Evolutionary conservation across 2,888 invertebrate genomes (phyloP).

Genomic region (Heliconius hortense): DNA sequence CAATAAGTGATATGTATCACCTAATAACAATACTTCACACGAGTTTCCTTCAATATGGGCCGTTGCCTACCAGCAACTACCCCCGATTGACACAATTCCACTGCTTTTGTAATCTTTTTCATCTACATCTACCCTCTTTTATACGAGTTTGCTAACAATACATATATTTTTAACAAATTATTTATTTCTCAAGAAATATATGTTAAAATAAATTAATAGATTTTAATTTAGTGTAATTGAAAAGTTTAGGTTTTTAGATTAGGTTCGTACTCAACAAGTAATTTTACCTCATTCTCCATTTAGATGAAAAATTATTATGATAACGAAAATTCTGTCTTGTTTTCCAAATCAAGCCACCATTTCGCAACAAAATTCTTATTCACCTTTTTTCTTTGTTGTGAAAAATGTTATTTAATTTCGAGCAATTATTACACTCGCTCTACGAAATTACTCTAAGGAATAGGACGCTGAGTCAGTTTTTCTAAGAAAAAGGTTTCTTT

Average conservation of each 20-base stretch:
- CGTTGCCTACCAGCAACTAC: too few relatives aligned
- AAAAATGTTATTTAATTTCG: conserved; percentile 79
- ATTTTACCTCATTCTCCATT: conserved; percentile 61
- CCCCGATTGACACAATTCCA: too few relatives aligned
- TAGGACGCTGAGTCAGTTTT: conserved; percentile 71
- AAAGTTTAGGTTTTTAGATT: background rate
- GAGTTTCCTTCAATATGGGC: too few relatives aligned
- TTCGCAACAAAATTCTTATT: conserved; percentile 67
- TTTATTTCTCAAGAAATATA: too few relatives aligned
- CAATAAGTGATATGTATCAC: too few relatives aligned
- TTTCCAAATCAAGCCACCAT: conserved; percentile 63
- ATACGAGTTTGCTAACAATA: too few relatives aligned
- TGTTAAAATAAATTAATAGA: background rate
- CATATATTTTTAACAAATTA: background rate
- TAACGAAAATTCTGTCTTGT: conserved; percentile 65
- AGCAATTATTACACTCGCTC: conserved; percentile 80
- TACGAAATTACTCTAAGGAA: conserved; percentile 80
- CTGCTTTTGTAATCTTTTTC: too few relatives aligned
- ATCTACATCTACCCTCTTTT: too few relatives aligned
- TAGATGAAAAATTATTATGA: conserved; percentile 64
- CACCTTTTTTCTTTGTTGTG: conserved; percentile 74
- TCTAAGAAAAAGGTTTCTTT: conserved; percentile 60
- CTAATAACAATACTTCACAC: too few relatives aligned
- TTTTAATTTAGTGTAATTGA: background rate
- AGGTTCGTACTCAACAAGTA: conserved; percentile 1